Base-by-base conservation (phyloP, 1,140 invertebrate species). In the Drosophila suzukii region DNA sequence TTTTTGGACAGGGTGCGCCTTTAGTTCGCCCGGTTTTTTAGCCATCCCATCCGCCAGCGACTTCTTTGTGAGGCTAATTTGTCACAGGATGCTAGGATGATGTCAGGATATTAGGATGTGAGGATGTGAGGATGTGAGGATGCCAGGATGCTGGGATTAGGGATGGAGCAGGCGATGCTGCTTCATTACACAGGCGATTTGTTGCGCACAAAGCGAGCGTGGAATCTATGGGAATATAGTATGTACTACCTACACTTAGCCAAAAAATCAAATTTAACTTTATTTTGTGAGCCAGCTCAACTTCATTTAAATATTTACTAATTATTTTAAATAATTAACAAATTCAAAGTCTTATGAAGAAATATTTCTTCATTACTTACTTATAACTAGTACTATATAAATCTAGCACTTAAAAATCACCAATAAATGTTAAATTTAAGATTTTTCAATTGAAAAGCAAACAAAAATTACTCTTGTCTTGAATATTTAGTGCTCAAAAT, bases 101-200 rank as follows among this genome's bases (percentile, higher is more conserved):
- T 71, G 65, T 59, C 62, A 66, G 67, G 56, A 56, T 32, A 27
- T 17, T 17, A 30, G 61, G 44, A 71, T 70, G 62, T n/a, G 38
- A 39, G 36, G 56, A 54, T 34, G 30, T 12, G 32, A 10, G 44
- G 44, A 44, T 50, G 49, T n/a, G 8, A 20, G 43, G 43, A 11
- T 44, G 43, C 41, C 15, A 10, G 41, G n/a, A 44, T 4, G 44
- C 13, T 27, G 46, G 46, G 30, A 46, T 27, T 10, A 32, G 32
- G 56, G 58, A 66, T 58, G 46, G 60, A 32, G 41, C 17, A 38
- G 50, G 43, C 8, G 49, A 60, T 47, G 44, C 61, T 63, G 49
- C 78, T 88, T 83, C 67, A 88, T 89, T 88, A 88, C 84, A 88
- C 85, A 88, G 63, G 55, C 80, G 80, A 88, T 88, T 88, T 88